Evolutionary conservation across 2,797 vertebrate genomes (phyloP).

Genomic region (Bradypodion pumilum): DNA sequence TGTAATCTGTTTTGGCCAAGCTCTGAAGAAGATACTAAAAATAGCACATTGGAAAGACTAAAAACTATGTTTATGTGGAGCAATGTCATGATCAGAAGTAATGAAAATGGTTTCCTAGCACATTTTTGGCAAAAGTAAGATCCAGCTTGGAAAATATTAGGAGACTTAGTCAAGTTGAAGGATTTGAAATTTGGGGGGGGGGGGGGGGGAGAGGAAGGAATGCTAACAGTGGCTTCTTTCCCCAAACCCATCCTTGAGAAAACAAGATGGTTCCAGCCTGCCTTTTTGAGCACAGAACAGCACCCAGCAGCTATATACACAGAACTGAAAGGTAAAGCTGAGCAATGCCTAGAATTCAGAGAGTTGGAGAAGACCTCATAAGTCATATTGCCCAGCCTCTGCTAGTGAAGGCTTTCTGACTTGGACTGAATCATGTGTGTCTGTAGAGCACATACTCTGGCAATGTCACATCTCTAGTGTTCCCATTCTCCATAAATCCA

Average conservation of each 20-base stretch:
- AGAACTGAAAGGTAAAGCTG: not conserved
- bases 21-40: no score
- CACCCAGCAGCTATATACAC: no score
- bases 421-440: not conserved
- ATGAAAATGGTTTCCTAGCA: constrained; percentile 39
- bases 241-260: not conserved
- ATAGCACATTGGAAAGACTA: not conserved
- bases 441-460: not conserved
- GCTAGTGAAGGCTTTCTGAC: not conserved
- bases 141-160: constrained; percentile 7
- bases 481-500: not conserved
- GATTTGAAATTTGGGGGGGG: constrained; percentile 31
- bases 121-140: constrained; percentile 46
- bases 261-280: not conserved
- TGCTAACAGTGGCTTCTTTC: not conserved
- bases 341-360: not conserved
- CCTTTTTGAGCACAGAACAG: not conserved
- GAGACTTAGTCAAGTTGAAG: constrained; percentile 32
- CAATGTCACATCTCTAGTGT: not conserved
- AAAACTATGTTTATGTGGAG: not conserved
- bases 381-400: not conserved
- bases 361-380: not conserved
- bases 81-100: constrained; percentile 39
- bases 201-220: not conserved
- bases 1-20: no score